phyloP scores from a whole-genome alignment of 2,113 vertebrate genomes.

The Solea solea region DNA sequence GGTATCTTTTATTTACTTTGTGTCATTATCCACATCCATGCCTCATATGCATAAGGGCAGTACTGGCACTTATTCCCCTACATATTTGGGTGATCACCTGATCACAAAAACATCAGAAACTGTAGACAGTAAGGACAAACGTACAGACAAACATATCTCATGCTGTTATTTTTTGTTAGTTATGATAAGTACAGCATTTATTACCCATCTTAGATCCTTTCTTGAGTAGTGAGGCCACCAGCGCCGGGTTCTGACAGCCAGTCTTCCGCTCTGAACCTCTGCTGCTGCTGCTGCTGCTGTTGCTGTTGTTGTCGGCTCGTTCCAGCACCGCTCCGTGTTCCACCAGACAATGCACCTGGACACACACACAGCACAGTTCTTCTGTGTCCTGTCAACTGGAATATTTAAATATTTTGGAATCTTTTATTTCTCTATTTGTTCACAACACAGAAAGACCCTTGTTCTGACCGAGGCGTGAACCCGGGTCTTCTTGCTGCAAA shows the following conservation, averaged over 20 bases:
- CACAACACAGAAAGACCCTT: no score
- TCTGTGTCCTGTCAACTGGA: no score
- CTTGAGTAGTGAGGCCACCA: conserved; percentile 90
- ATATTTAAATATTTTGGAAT: no score
- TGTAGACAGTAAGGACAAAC: background rate
- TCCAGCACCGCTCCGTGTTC: conserved; percentile 93
- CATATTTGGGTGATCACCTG: no score
- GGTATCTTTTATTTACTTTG: no score
- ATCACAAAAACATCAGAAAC: no score
- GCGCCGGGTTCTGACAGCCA: conserved; percentile 91
- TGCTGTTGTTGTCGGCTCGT: conserved; percentile 87
- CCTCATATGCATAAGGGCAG: no score
- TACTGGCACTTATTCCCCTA: no score
- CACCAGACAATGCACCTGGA: conserved; percentile 92
- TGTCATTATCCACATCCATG: no score
- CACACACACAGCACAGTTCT: background rate
- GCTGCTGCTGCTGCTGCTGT: conserved; percentile 79
- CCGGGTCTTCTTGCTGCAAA: no score
- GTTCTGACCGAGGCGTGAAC: no score
- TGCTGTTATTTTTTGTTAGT: background rate
- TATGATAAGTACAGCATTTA: conserved; percentile 1
- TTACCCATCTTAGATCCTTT: conserved; percentile 94
- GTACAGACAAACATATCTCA: background rate
- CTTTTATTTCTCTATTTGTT: no score
- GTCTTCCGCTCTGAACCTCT: conserved; percentile 88